phyloP scores from a whole-genome alignment of 2,113 vertebrate species.

The Larimichthys polyactis region DNA sequence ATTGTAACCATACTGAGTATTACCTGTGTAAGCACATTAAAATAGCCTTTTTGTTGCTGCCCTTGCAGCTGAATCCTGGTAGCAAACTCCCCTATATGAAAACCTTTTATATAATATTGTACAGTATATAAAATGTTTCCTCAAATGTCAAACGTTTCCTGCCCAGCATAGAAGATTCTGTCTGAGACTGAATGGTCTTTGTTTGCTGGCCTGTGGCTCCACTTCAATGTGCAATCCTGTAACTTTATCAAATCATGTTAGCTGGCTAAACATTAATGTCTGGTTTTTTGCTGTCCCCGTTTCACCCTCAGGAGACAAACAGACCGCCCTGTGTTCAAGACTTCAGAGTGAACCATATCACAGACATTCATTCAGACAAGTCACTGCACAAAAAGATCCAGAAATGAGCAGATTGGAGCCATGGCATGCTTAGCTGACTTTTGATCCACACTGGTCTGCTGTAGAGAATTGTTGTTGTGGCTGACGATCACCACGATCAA shows the following conservation, averaged over 20 bases:
- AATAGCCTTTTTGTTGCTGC: constrained; percentile 38
- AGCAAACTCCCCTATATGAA: background rate
- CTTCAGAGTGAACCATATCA: constrained; percentile 10
- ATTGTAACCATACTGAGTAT: constrained; percentile 44
- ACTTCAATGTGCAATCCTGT: constrained; percentile 5
- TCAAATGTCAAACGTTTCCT: background rate
- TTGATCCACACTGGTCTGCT: background rate
- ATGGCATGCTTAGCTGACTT: background rate
- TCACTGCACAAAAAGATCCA: background rate
- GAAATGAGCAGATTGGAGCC: constrained; percentile 20
- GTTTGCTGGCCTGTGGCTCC: constrained; percentile 23
- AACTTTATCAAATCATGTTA: constrained; percentile 42
- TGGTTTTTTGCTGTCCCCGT: constrained; percentile 11
- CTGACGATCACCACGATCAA: background rate
- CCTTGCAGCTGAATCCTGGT: constrained; percentile 22
- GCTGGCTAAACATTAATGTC: constrained; percentile 28
- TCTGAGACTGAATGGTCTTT: background rate
- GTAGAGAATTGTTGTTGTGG: background rate
- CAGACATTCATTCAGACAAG: constrained; percentile 26
- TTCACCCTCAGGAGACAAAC: constrained; percentile 20
- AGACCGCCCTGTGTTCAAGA: constrained; percentile 14
- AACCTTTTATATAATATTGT: constrained; percentile 8
- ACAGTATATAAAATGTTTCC: background rate
- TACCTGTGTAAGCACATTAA: constrained; percentile 55
- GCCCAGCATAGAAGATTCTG: constrained; percentile 15